phyloP scores from a whole-genome alignment of 2,113 vertebrate genomes.

The Gobiocypris rarus region DNA sequence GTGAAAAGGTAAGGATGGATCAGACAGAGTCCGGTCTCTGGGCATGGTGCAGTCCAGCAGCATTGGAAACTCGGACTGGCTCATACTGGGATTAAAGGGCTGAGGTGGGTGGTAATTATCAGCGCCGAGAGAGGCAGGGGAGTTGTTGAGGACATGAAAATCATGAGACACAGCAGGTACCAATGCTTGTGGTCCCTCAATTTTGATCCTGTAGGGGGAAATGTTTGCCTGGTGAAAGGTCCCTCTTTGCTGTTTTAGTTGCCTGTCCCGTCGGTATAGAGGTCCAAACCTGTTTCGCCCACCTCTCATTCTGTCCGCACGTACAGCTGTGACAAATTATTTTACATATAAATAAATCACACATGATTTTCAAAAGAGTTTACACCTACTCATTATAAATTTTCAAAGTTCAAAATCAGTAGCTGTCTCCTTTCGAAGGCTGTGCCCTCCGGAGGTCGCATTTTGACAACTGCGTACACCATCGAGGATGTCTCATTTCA shows the following conservation, averaged over 20 bases:
- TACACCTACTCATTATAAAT: neutral
- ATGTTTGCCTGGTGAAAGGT: constrained; percentile 54
- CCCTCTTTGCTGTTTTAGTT: constrained; percentile 74
- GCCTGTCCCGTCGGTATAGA: constrained; percentile 76
- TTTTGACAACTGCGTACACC: too few relatives aligned
- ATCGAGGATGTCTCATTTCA: too few relatives aligned
- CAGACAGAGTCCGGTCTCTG: constrained; percentile 54
- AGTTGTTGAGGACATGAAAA: constrained; percentile 54
- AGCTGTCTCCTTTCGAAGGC: too few relatives aligned
- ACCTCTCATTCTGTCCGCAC: constrained; percentile 80
- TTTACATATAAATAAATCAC: neutral
- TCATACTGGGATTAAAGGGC: constrained; percentile 54
- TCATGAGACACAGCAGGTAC: constrained; percentile 54
- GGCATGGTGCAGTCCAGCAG: constrained; percentile 64
- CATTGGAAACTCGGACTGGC: constrained; percentile 54
- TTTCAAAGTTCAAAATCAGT: neutral
- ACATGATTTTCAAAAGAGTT: neutral
- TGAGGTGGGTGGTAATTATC: constrained; percentile 64
- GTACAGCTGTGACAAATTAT: constrained; percentile 71
- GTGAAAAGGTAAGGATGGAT: constrained; percentile 59
- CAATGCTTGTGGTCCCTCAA: constrained; percentile 65
- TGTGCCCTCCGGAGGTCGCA: too few relatives aligned
- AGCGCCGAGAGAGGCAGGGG: constrained; percentile 52
- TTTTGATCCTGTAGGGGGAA: constrained; percentile 69
- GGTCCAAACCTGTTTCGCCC: constrained; percentile 83